Base-by-base conservation (phyloP, 1,140 invertebrate species). In the Drosophila kikkawai region DNA sequence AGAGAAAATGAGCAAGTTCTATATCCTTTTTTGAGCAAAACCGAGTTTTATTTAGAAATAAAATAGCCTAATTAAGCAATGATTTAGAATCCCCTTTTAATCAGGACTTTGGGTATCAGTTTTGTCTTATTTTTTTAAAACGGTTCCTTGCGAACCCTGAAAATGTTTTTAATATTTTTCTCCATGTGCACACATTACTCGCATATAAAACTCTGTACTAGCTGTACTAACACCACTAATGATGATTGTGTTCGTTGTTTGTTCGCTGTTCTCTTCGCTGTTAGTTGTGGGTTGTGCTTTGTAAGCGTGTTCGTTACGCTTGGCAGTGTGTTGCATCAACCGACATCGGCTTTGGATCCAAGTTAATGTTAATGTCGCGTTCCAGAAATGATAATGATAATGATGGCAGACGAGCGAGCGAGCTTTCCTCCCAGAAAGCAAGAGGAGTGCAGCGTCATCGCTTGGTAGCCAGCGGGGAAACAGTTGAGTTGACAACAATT, bases 221-320 rank as follows among this genome's bases (percentile, higher is more conserved):
- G 47, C 44, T 63, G 57, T 71, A 69, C 76, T 59, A 77, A 76
- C 66, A 67, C 55, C 83, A 75, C 84, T 87, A 88, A 87, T 87
- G 83, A 87, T 87, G 80, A 87, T 87, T 77, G 79, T 83, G 61
- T 61, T 75, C 56, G 80, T 26, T 59, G 65, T 59, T 80, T 84
- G 76, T 57, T 83, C 67, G 76, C 51, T 45, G 60, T 69, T 60
- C 53, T 73, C 68, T 58, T 48, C 63, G 60, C 39, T 74, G 58
- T 61, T 59, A 56, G 79, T 66, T 60, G 53, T 50, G 47, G 73
- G 41, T 48, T 68, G 26, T 75, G 48, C 48, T 78, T 76, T 84
- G 48, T 90, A 88, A 88, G 84, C 85, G 69, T 85, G 81, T 88
- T 88, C 85, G 85, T 88, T 88, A 90, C 85, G 85, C 85, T 88